A percentile compares a stretch with the other conserved stretches of the same genome.
phyloP scores from a whole-genome alignment of 2,888 invertebrate species.

The Boloria selene region DNA sequence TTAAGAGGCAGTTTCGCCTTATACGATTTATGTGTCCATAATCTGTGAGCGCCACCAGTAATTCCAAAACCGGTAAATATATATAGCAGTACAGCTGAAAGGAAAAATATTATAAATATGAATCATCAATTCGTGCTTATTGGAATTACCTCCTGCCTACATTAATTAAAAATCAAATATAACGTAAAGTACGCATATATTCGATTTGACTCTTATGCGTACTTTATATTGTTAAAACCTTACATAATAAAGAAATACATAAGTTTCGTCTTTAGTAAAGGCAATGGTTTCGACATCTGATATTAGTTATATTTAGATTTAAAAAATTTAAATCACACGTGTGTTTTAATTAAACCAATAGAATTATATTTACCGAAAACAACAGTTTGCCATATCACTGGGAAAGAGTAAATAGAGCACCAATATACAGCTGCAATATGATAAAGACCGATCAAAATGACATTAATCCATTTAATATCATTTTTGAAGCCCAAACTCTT shows the following conservation, averaged over 20 bases:
- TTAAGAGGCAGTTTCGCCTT: constrained; percentile 85
- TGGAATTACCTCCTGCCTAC: too few relatives aligned
- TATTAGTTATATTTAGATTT: too few relatives aligned
- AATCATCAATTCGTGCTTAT: too few relatives aligned
- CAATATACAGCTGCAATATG: constrained; percentile 68
- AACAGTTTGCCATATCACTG: constrained; percentile 71
- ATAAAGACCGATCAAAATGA: constrained; percentile 62
- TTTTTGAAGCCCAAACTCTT: constrained; percentile 70
- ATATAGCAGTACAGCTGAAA: constrained; percentile 82
- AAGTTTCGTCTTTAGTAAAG: too few relatives aligned
- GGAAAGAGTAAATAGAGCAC: constrained; percentile 68
- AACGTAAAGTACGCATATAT: too few relatives aligned
- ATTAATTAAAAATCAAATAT: too few relatives aligned
- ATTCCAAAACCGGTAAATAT: constrained; percentile 85
- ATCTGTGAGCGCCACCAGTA: constrained; percentile 87
- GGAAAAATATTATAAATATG: constrained; percentile 25
- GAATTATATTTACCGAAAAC: constrained; percentile 61
- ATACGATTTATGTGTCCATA: constrained; percentile 87
- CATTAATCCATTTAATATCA: constrained; percentile 72
- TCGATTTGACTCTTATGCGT: too few relatives aligned
- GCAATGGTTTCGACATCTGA: too few relatives aligned
- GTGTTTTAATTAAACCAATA: background rate
- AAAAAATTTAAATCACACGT: too few relatives aligned
- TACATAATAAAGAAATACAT: too few relatives aligned
- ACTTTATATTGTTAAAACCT: too few relatives aligned